These are phyloP conservation scores for Dasyornis broadbenti DNA, from an alignment of 2,113 vertebrate species.

Conservation along the genomic window DNA sequence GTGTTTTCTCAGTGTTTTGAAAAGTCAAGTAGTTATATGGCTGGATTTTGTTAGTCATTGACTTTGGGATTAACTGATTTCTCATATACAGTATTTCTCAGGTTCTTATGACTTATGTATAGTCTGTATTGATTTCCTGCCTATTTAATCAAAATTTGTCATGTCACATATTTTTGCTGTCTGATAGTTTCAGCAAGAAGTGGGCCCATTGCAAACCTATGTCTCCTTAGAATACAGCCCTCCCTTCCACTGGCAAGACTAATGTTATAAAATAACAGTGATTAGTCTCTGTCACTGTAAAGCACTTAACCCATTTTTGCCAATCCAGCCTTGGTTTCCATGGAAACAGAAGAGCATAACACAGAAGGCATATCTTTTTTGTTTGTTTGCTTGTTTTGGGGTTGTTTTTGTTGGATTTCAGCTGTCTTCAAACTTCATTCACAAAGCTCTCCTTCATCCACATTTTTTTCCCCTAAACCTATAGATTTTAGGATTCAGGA, in stretches of 20 bases:
- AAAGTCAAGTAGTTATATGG: neutral
- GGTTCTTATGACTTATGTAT: neutral
- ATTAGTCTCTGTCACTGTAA: conserved; percentile 72
- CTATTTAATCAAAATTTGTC: conserved; percentile 62
- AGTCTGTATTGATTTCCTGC: conserved; percentile 40
- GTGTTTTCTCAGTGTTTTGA: neutral
- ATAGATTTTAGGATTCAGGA: neutral
- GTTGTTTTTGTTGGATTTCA: conserved; percentile 28
- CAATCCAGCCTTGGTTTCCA: conserved; percentile 68
- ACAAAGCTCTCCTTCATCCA: neutral
- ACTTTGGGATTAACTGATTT: conserved; percentile 27
- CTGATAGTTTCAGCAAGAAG: conserved; percentile 23
- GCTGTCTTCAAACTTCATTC: neutral
- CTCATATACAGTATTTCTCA: neutral
- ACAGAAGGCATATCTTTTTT: neutral
- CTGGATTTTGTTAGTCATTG: conserved; percentile 22
- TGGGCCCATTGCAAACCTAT: conserved; percentile 39
- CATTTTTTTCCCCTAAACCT: neutral
- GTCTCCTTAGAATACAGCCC: conserved; percentile 9
- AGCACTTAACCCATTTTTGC: conserved; percentile 68
- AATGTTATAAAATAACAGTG: conserved; percentile 69
- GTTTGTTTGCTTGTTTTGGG: neutral
- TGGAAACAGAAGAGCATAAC: conserved; percentile 58
- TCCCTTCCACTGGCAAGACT: conserved; percentile 36
- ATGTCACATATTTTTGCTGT: conserved; percentile 19